A percentile compares a stretch with the other conserved stretches of the same genome.
phyloP scores from a whole-genome alignment of 2,797 vertebrate genomes.

The Peromyscus aztecus region DNA sequence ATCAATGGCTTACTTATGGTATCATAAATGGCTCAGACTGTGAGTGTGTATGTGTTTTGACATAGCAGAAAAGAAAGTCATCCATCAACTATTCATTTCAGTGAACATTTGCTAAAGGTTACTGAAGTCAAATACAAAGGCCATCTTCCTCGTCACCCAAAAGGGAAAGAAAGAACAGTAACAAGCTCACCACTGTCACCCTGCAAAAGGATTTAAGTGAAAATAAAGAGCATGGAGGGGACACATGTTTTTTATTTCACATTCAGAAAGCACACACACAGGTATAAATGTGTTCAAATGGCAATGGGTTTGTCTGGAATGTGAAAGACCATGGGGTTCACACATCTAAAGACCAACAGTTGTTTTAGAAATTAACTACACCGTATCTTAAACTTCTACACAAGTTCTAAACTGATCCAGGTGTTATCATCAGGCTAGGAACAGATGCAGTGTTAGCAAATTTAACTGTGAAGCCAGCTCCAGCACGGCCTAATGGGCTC shows the following conservation, averaged over 20 bases:
- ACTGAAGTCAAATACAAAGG: constrained; percentile 60
- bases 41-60: constrained; percentile 20
- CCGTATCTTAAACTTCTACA: constrained; percentile 83
- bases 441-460: constrained; percentile 85
- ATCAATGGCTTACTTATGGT: constrained; percentile 69
- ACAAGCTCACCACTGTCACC: constrained; percentile 60
- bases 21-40: constrained; percentile 69
- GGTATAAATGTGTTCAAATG: constrained; percentile 67
- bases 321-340: constrained; percentile 73
- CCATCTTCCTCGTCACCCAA: constrained; percentile 25
- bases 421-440: constrained; percentile 86
- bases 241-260: constrained; percentile 77
- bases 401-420: constrained; percentile 88
- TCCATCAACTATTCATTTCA: constrained; percentile 66
- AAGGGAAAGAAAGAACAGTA: neutral
- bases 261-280: constrained; percentile 66
- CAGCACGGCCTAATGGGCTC: constrained; percentile 83
- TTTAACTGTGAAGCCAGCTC: constrained; percentile 85
- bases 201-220: constrained; percentile 60
- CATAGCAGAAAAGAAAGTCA: constrained; percentile 58
- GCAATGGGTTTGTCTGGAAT: constrained; percentile 78
- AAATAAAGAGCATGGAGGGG: constrained; percentile 31
- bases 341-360: constrained; percentile 83
- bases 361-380: constrained; percentile 88
- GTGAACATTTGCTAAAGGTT: constrained; percentile 68